Evolutionary conservation across 2,113 vertebrate species (phyloP).

Genomic region (Odocoileus hemionus): DNA sequence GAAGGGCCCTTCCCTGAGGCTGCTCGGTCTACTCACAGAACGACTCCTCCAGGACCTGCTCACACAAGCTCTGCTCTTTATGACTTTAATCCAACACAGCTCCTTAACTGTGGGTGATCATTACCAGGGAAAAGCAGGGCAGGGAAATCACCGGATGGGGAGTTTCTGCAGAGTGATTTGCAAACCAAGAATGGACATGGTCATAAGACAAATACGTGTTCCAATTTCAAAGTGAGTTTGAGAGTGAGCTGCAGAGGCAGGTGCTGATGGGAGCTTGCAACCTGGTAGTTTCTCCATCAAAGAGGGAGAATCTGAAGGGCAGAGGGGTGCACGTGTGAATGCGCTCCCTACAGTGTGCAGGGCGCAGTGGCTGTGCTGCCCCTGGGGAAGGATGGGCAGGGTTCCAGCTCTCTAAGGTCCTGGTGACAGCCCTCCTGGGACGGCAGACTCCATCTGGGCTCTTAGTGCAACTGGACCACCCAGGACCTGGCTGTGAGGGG

Average conservation of each 20-base stretch:
- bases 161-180: neutral
- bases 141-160: neutral
- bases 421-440: neutral
- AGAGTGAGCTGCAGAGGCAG: neutral
- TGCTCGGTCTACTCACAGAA: accelerated
- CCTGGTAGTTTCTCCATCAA: neutral
- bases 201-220: too few relatives aligned
- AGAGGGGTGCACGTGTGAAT: too few relatives aligned
- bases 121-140: neutral
- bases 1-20: neutral
- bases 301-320: neutral
- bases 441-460: neutral
- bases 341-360: neutral
- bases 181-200: neutral
- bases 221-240: neutral
- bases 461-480: neutral
- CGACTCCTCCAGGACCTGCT: neutral
- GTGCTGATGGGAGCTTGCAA: neutral
- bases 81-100: neutral
- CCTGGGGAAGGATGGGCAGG: neutral
- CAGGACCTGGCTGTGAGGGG: neutral
- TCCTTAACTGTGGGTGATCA: neutral
- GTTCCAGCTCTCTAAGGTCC: neutral
- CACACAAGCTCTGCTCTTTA: neutral
- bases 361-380: neutral